A percentile compares a stretch with the other conserved stretches of the same genome.
phyloP scores from a whole-genome alignment of 92 coral and sea anemone species.

The Epizoanthus illoricatus region DNA sequence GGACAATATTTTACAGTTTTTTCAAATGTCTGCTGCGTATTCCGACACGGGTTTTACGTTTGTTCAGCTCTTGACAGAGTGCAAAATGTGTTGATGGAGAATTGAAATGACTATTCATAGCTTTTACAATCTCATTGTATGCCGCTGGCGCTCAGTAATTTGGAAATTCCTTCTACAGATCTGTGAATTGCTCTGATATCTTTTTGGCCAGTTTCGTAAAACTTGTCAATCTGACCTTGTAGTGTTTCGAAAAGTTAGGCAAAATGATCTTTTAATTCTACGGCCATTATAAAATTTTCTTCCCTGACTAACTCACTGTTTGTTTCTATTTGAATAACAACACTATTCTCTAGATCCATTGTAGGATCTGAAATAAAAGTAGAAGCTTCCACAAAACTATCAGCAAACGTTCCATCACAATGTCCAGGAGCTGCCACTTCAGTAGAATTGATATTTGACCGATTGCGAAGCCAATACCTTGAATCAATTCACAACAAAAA shows the following conservation, averaged over 20 bases:
- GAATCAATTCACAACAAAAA: background rate
- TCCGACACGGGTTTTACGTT: conserved; percentile 40
- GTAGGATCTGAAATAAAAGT: too few species aligned
- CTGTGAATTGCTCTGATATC: conserved; percentile 13
- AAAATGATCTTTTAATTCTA: conserved; percentile 18
- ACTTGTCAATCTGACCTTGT: conserved; percentile 13
- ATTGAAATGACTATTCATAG: conserved; percentile 39
- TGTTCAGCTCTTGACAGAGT: conserved; percentile 38
- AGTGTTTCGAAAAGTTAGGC: background rate
- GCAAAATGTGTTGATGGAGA: conserved; percentile 42
- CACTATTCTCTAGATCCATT: background rate
- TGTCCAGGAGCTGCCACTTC: too few species aligned
- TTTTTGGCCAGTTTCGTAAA: conserved; percentile 9
- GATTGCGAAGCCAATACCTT: conserved; percentile 24
- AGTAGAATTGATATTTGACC: background rate
- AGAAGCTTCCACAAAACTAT: background rate
- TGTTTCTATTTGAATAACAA: background rate
- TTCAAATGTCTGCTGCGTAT: conserved; percentile 47
- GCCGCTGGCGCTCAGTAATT: conserved; percentile 18
- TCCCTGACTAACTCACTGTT: background rate
- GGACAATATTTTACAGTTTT: conserved; percentile 20
- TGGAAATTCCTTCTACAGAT: conserved; percentile 19
- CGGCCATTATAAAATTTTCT: background rate
- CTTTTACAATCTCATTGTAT: conserved; percentile 21
- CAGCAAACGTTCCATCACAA: conserved; percentile 19